These are phyloP conservation scores for Drosophila villosipedis DNA, from an alignment of 2,888 invertebrate genomes.

Conservation along the genomic window DNA sequence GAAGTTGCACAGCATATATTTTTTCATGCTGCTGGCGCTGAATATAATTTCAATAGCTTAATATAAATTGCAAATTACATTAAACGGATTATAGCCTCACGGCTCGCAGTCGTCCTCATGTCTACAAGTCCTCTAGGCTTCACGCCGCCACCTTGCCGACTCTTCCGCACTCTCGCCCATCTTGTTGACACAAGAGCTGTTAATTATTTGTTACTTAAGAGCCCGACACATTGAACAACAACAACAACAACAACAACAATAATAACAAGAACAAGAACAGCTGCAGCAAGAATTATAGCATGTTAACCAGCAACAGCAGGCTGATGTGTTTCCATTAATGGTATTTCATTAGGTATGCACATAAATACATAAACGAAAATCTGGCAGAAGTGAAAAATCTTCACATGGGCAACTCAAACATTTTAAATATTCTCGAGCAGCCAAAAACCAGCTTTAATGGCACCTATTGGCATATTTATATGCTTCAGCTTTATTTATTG, in stretches of 20 bases:
- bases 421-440: constrained; percentile 36
- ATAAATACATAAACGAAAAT: constrained; percentile 69
- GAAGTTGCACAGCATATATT: constrained; percentile 37
- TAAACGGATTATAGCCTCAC: constrained; percentile 70
- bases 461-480: constrained; percentile 75
- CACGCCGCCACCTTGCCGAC: constrained; percentile 15
- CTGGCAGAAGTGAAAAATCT: constrained; percentile 41
- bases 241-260: constrained; percentile 25
- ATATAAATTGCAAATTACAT: constrained; percentile 80
- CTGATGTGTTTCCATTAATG: constrained; percentile 66
- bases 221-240: constrained; percentile 59
- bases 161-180: constrained; percentile 20
- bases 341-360: constrained; percentile 71
- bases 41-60: constrained; percentile 74
- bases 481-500: constrained; percentile 67
- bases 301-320: constrained; percentile 17
- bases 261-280: constrained; percentile 13
- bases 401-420: constrained; percentile 27
- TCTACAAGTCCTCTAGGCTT: constrained; percentile 18
- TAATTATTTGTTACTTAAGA: constrained; percentile 78
- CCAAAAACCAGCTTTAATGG: constrained; percentile 57
- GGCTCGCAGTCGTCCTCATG: constrained; percentile 11
- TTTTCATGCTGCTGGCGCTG: constrained; percentile 24
- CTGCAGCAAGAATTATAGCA: not conserved
- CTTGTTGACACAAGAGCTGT: constrained; percentile 68